A percentile compares a stretch with the other conserved stretches of the same genome.
phyloP scores from a whole-genome alignment of 2,888 invertebrate genomes.

The Papilio demoleus region DNA sequence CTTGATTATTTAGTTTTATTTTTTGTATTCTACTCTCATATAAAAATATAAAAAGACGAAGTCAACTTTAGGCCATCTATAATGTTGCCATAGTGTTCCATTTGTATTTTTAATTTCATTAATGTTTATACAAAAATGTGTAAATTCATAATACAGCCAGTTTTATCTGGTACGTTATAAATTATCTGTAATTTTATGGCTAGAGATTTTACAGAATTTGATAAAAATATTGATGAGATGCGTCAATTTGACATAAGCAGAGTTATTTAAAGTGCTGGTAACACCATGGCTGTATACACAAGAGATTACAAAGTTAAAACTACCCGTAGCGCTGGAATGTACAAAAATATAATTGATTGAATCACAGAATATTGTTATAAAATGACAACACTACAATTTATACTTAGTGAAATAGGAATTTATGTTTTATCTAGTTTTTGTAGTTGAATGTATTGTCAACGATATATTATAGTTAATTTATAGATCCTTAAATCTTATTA shows the following conservation, averaged over 20 bases:
- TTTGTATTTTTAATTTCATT: not conserved
- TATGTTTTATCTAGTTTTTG: not conserved
- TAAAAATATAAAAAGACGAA: slow-evolving; percentile 12
- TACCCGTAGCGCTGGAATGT: slow-evolving; percentile 82
- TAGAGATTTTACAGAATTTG: too few relatives aligned
- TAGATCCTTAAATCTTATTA: not conserved
- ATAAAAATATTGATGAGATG: too few relatives aligned
- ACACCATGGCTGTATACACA: slow-evolving; percentile 23
- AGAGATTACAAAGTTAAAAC: slow-evolving; percentile 44
- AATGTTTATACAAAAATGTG: not conserved
- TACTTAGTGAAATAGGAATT: not conserved
- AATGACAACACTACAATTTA: slow-evolving; percentile 13
- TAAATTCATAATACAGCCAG: too few relatives aligned
- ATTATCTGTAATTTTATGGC: too few relatives aligned
- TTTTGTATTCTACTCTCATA: not conserved
- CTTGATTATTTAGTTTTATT: not conserved
- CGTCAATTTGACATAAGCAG: too few relatives aligned
- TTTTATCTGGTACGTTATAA: too few relatives aligned
- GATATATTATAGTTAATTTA: not conserved
- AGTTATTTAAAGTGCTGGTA: slow-evolving; percentile 3
- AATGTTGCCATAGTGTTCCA: slow-evolving; percentile 11
- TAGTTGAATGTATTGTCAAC: slow-evolving; percentile 10
- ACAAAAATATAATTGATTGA: slow-evolving; percentile 76
- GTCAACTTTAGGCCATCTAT: not conserved
- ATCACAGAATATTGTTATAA: slow-evolving; percentile 63